Percentiles rank a stretch among this genome's conserved stretches.
phyloP scores from a whole-genome alignment of 2,113 vertebrate genomes.

The Malurus cyaneus region DNA sequence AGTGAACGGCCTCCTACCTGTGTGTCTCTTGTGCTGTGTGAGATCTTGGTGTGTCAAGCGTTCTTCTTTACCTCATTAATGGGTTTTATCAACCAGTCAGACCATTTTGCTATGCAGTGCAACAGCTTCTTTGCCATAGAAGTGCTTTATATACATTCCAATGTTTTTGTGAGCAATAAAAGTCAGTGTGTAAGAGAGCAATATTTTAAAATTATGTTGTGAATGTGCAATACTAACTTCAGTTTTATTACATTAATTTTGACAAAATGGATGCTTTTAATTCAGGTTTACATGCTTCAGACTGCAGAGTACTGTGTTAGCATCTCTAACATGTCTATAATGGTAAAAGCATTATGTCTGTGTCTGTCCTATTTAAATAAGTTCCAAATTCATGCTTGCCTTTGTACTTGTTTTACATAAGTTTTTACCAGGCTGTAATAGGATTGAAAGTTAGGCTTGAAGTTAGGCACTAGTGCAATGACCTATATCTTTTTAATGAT shows the following conservation, averaged over 20 bases:
- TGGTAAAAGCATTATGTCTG: not conserved
- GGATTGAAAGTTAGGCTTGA: not conserved
- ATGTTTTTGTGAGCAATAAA: slow-evolving; percentile 59
- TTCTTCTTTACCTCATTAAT: slow-evolving; percentile 65
- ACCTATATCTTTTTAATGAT: slow-evolving; percentile 29
- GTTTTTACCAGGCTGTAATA: not conserved
- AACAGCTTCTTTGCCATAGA: slow-evolving; percentile 72
- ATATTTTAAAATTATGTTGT: slow-evolving; percentile 49
- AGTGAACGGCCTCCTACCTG: slow-evolving; percentile 70
- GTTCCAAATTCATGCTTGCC: slow-evolving; percentile 4
- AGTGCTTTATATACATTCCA: slow-evolving; percentile 65
- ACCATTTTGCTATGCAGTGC: slow-evolving; percentile 67
- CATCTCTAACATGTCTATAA: not conserved
- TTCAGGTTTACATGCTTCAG: slow-evolving; percentile 11
- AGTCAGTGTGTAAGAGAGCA: slow-evolving; percentile 42
- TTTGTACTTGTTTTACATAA: slow-evolving; percentile 12
- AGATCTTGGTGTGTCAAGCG: slow-evolving; percentile 59
- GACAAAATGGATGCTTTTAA: slow-evolving; percentile 38
- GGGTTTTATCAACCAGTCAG: slow-evolving; percentile 60
- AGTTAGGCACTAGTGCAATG: not conserved
- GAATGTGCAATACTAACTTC: slow-evolving; percentile 61
- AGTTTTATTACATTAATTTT: slow-evolving; percentile 60
- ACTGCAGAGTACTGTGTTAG: slow-evolving; percentile 33
- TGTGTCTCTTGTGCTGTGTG: slow-evolving; percentile 75
- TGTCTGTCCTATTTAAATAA: not conserved